These are phyloP conservation scores for Cosmopolites sordidus DNA, from an alignment of 2,888 invertebrate genomes.

Conservation along the genomic window DNA sequence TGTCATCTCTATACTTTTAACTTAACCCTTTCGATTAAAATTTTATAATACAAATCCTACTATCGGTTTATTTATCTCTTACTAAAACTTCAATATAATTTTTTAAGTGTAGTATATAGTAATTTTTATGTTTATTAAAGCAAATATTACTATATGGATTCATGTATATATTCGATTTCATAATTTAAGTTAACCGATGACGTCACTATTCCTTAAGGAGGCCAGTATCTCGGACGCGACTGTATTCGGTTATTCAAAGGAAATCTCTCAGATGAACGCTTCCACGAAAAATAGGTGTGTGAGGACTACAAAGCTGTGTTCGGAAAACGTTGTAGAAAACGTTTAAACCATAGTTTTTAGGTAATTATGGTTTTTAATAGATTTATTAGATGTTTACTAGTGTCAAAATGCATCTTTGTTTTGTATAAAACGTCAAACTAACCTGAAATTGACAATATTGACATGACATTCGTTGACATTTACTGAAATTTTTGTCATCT, in stretches of 20 bases:
- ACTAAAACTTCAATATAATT: no score
- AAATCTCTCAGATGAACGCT: background rate
- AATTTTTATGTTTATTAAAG: no score
- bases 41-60: no score
- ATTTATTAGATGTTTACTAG: background rate
- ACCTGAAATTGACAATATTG: conserved; percentile 33
- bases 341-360: background rate
- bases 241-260: background rate
- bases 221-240: background rate
- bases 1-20: no score
- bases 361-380: background rate
- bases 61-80: no score
- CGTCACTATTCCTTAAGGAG: background rate
- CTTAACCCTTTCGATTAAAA: no score
- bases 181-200: no score
- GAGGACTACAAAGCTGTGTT: background rate
- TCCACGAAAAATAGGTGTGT: conserved; percentile 1
- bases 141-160: no score
- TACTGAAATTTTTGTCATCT: conserved; percentile 30
- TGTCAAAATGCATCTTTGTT: background rate
- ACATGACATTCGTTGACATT: conserved; percentile 34
- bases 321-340: background rate
- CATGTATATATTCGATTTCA: no score
- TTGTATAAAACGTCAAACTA: conserved; percentile 26
- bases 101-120: no score